A percentile compares a stretch with the other conserved stretches of the same genome.
These are phyloP conservation scores for Drosophila sechellia DNA, from an alignment of 1,140 invertebrate genomes.

Conservation along the genomic window DNA sequence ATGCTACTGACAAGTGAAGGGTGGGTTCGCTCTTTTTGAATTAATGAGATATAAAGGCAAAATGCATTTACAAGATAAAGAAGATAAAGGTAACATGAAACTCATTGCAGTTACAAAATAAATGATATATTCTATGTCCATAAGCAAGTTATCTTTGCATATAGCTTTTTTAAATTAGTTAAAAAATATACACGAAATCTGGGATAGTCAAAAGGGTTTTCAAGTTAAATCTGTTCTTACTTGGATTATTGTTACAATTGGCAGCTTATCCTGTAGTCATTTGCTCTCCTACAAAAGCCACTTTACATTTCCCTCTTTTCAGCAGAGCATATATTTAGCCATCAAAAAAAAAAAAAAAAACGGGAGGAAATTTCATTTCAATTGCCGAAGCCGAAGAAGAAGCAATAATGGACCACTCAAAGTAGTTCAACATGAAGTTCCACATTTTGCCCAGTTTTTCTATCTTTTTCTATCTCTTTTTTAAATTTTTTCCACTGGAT, in stretches of 20 bases:
- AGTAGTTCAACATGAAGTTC: slow-evolving; percentile 57
- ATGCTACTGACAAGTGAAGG: background rate
- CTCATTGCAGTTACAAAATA: too few species aligned
- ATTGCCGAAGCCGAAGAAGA: slow-evolving; percentile 7
- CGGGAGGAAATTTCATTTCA: slow-evolving; percentile 15
- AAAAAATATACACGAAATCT: too few species aligned
- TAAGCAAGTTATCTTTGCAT: too few species aligned
- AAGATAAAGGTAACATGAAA: background rate
- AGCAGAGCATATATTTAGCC: slow-evolving; percentile 21
- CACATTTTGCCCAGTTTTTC: slow-evolving; percentile 34
- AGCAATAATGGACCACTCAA: slow-evolving; percentile 27
- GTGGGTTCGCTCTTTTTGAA: background rate
- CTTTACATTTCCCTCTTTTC: slow-evolving; percentile 8
- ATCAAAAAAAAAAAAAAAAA: slow-evolving; percentile 35
- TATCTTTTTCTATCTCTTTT: background rate
- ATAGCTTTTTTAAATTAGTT: too few species aligned
- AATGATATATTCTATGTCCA: too few species aligned
- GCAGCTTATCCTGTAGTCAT: slow-evolving; percentile 10
- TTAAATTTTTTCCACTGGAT: slow-evolving; percentile 12
- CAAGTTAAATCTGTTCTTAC: background rate
- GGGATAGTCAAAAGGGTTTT: too few species aligned
- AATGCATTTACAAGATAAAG: background rate
- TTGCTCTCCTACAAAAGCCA: background rate
- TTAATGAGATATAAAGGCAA: background rate
- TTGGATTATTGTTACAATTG: background rate